Evolutionary conservation across 2,888 invertebrate species (phyloP), one percentile per base, ranked within the genome.

Genomic region (Oscheius sp.): DNA sequence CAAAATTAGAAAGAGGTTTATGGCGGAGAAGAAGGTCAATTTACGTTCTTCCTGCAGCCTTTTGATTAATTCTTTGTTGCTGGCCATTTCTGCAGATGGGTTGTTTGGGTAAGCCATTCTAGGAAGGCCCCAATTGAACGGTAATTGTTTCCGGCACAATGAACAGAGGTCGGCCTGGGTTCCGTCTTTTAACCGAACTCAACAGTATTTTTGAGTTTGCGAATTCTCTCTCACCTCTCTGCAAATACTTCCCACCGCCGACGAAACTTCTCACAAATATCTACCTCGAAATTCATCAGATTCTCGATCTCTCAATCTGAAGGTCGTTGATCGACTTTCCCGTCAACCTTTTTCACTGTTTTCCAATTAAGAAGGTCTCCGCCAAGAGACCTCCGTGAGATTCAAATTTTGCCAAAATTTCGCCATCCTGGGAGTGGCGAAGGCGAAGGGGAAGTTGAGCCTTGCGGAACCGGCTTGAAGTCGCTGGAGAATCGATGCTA

Each of bases 401-500:
- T 55, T 55, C 37, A 55, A 17, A 55, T n/a, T n/a, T n/a, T n/a
- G n/a, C n/a, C n/a, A n/a, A 23, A 55, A 55, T 55, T 34, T 15
- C 34, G 34, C 6, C 55, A 20, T 34, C 15, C 33, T 55, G 20
- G 8, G 34, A n/a, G 55, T 33, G 20, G 61, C 45, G 45, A 61
- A 42, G 58, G 39, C 25, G 37, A 58, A 58, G 42, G 61, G 61
- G 61, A 61, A 61, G 61, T 61, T 25, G 27, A 27, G 61, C 45
- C 61, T 42, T 25, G 45, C 61, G 61, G 61, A 61, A 61, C 61
- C 61, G 61, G 61, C 61, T 39, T 39, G 25, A 45, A 45, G 61
- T 61, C 61, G 42, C 61, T 61, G 58, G 45, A 42, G 61, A 61
- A 61, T 61, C 61, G 61, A 61, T 61, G 61, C 42, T 45, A 61